A percentile compares a stretch with the other conserved stretches of the same genome.
Evolutionary conservation across 2,113 vertebrate species (phyloP).

Genomic region (Syngnathus typhle): DNA sequence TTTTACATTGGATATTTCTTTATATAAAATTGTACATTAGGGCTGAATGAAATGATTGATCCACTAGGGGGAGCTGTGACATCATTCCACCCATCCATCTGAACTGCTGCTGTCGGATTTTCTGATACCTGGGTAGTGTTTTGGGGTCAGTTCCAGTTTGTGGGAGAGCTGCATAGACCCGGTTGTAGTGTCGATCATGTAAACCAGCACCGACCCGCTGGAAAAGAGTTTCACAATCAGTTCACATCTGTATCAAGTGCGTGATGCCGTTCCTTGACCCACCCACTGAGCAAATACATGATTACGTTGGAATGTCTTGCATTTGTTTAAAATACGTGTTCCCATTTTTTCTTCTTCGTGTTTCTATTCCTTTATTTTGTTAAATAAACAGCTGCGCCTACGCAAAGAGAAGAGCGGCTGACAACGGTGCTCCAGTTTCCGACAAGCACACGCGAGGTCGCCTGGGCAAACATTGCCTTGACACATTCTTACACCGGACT

Average conservation of each 20-base stretch:
- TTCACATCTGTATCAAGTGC: not conserved
- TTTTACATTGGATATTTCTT: too few relatives aligned
- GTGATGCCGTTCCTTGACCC: not conserved
- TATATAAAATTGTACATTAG: not conserved
- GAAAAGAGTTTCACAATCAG: slow-evolving; percentile 19
- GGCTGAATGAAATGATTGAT: not conserved
- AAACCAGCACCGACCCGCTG: slow-evolving; percentile 93
- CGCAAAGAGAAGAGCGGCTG: slow-evolving; percentile 26
- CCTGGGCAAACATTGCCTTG: slow-evolving; percentile 44
- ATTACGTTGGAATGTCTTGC: not conserved
- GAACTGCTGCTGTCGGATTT: too few relatives aligned
- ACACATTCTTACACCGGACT: slow-evolving; percentile 40
- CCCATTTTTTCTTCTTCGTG: not conserved
- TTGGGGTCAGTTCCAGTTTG: slow-evolving; percentile 93
- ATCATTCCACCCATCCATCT: too few relatives aligned
- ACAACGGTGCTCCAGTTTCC: slow-evolving; percentile 20
- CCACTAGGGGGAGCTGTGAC: slow-evolving; percentile 44
- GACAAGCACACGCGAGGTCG: slow-evolving; percentile 43
- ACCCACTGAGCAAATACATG: not conserved
- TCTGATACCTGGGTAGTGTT: slow-evolving; percentile 90
- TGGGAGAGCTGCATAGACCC: slow-evolving; percentile 96
- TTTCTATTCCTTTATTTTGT: not conserved
- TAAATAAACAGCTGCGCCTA: not conserved
- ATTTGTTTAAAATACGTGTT: not conserved
- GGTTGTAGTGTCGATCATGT: slow-evolving; percentile 88